Evolutionary conservation across 2,888 invertebrate genomes (phyloP).

Genomic region (Latheticus oryzae): DNA sequence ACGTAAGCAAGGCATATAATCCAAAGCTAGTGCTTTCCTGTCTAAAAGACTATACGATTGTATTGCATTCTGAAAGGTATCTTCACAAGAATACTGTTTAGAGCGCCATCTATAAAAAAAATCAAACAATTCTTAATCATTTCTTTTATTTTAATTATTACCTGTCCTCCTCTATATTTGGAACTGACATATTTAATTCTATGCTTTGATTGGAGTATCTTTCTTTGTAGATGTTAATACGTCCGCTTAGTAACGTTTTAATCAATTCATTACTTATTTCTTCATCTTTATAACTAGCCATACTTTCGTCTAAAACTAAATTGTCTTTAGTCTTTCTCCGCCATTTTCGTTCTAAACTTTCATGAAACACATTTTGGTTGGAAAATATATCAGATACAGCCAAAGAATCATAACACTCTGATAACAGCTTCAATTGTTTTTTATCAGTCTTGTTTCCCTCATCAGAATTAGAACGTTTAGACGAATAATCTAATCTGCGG

Average conservation of each 20-base stretch:
- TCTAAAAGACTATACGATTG: slow-evolving; percentile 68
- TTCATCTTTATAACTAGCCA: slow-evolving; percentile 52
- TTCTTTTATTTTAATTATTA: slow-evolving; percentile 45
- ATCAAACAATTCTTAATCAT: neutral
- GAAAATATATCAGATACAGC: slow-evolving; percentile 54
- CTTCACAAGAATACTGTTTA: slow-evolving; percentile 59
- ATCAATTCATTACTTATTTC: slow-evolving; percentile 58
- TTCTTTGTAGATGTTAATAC: slow-evolving; percentile 43
- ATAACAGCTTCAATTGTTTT: slow-evolving; percentile 23
- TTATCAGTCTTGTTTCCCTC: slow-evolving; percentile 1
- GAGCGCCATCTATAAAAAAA: slow-evolving; percentile 65
- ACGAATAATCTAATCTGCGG: slow-evolving; percentile 31
- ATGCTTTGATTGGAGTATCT: slow-evolving; percentile 21
- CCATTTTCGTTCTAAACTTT: slow-evolving; percentile 56
- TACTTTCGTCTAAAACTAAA: slow-evolving; percentile 62
- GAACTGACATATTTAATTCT: slow-evolving; percentile 51
- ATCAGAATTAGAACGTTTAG: slow-evolving; percentile 12
- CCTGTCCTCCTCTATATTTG: slow-evolving; percentile 53
- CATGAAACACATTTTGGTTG: slow-evolving; percentile 43
- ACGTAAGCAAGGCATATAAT: slow-evolving; percentile 78
- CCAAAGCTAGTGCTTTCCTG: slow-evolving; percentile 70
- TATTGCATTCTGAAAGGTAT: slow-evolving; percentile 68
- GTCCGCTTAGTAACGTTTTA: slow-evolving; percentile 56
- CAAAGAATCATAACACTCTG: slow-evolving; percentile 48
- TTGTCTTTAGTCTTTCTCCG: slow-evolving; percentile 59